Conservation (phyloP, 2,888 invertebrate species). For the Macaria liturata region DNA sequence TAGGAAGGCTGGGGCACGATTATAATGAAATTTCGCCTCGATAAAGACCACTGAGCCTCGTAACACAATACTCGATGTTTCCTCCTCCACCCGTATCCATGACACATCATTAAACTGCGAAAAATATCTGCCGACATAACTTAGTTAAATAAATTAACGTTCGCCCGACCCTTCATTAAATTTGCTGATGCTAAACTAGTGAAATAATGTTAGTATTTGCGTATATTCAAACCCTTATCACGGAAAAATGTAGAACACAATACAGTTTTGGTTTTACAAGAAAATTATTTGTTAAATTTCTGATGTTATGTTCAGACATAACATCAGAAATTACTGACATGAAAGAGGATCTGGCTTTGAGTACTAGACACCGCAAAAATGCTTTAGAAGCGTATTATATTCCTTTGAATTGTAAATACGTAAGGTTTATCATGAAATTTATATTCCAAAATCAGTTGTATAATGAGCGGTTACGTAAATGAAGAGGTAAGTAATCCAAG, state of each 20-base stretch:
- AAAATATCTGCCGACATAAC: constrained; percentile 80
- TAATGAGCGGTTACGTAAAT: constrained; percentile 43
- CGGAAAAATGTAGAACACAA: no score
- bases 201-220: no score
- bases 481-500: constrained; percentile 53
- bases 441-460: constrained; percentile 15
- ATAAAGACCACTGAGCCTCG: constrained; percentile 78
- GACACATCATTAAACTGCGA: constrained; percentile 75
- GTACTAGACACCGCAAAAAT: no score
- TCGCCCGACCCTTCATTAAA: constrained; percentile 48
- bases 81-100: constrained; percentile 79
- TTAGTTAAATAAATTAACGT: constrained; percentile 71
- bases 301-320: no score
- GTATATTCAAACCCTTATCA: no score
- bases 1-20: constrained; percentile 71
- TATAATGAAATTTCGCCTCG: constrained; percentile 81
- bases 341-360: no score
- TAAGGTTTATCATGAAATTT: constrained; percentile 4
- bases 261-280: no score
- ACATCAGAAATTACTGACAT: no score
- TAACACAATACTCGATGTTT: constrained; percentile 81
- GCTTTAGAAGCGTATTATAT: not conserved
- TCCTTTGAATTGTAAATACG: constrained; percentile 14
- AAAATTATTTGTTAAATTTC: no score
- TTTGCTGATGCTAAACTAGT: not conserved